phyloP scores from a whole-genome alignment of 1,140 invertebrate species.

The Trichomalopsis sarcophagae region DNA sequence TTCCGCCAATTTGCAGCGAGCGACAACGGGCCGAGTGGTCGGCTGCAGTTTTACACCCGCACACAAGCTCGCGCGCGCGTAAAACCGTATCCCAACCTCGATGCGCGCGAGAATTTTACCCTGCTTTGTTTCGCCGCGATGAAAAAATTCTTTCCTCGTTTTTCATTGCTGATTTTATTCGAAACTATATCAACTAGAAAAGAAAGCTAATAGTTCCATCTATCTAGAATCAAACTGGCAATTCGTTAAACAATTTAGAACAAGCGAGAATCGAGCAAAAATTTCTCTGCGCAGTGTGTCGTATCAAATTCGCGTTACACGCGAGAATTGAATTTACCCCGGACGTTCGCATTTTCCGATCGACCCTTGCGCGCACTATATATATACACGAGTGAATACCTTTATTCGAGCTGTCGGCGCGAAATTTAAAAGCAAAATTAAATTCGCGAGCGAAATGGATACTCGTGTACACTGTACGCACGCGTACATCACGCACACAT shows the following conservation, averaged over 20 bases:
- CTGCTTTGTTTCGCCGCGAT: no score
- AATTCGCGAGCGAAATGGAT: slow-evolving; percentile 1
- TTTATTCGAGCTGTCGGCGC: not conserved
- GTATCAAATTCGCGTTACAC: not conserved
- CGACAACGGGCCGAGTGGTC: not conserved
- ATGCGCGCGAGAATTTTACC: no score
- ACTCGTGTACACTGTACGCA: not conserved
- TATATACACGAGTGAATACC: not conserved
- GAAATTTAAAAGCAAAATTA: slow-evolving; percentile 29
- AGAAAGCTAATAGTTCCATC: no score
- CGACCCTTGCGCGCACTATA: not conserved
- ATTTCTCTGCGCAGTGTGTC: not conserved
- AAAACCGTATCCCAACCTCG: not conserved
- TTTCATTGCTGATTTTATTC: no score
- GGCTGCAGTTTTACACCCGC: not conserved
- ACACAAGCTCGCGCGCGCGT: no score
- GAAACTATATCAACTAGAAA: no score
- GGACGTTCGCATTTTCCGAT: not conserved
- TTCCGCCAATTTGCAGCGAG: not conserved
- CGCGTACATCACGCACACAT: not conserved
- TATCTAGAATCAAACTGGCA: no score
- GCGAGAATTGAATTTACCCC: slow-evolving; percentile 10
- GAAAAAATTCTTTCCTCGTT: no score
- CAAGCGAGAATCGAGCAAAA: not conserved
- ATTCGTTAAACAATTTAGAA: not conserved